Evolutionary conservation across 2,797 vertebrate species (phyloP), one percentile per base, ranked within the genome.

Genomic region (Garrulus glandarius): DNA sequence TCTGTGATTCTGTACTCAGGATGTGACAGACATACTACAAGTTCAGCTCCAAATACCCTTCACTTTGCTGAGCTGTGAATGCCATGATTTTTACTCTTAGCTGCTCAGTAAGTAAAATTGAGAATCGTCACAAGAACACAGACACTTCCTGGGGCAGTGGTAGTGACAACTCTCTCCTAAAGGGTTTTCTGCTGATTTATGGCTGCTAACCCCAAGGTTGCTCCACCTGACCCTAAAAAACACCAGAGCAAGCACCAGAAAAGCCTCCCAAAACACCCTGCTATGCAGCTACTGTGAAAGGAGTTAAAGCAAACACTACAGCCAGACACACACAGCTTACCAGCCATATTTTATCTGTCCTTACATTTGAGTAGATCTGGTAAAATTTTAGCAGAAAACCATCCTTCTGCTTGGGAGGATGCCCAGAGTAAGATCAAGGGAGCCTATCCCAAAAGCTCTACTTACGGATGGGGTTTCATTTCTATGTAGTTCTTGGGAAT

Each of bases 401-500:
- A 55, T 20, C 29, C 34, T 77, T 39, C 36, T 52, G 37, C 21
- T 74, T 46, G 60, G 68, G n/a, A 63, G 49, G 34, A 55, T 60
- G 74, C 1, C 4, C 34, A 65, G 7, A 89, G 30, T 9, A 64
- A 59, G n/a, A 65, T 9, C 41, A 68, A 29, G 29, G 30, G 22
- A 74, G 52, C 24, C 50, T 14, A 39, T 34, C 36, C 49, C 29
- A 21, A 32, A 46, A 71, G 47, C 14, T 67, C 47, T 77, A 99
- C 99, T 99, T 98, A 99, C 99, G 98, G 99, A 97, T 99, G 99
- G 70, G 99, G 98, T 97, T 99, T 99, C 99, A 99, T 99, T 98
- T 99, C 99, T 97, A 99, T 99, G 98, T 99, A 99, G 96, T 99
- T 99, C 98, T 99, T 99, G 96, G 99, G 99, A 95, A 99, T 99